phyloP scores from a whole-genome alignment of 2,888 invertebrate genomes.

The Lasioglossum zephyrum region DNA sequence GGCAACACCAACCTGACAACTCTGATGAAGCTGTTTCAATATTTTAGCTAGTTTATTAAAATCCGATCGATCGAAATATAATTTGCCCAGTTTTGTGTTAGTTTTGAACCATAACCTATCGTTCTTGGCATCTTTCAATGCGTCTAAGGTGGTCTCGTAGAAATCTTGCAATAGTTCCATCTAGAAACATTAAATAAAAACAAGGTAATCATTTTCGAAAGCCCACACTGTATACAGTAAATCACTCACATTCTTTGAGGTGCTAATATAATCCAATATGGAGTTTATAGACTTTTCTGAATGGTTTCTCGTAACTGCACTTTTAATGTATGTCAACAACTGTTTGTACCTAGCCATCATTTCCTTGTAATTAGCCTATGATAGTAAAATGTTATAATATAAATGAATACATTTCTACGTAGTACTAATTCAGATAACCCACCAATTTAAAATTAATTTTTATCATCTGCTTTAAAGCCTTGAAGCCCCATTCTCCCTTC shows the following conservation, averaged over 20 bases:
- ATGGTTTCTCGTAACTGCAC: constrained; percentile 99
- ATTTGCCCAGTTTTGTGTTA: constrained; percentile 98
- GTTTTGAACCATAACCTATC: constrained; percentile 99
- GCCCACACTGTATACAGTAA: background rate
- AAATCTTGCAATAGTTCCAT: constrained; percentile 99
- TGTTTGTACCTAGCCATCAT: constrained; percentile 99
- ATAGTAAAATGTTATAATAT: constrained; percentile 64
- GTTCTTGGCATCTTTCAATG: constrained; percentile 98
- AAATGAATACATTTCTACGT: background rate
- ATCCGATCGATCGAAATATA: constrained; percentile 98
- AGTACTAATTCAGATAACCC: constrained; percentile 76
- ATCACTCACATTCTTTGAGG: constrained; percentile 96
- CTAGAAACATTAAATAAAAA: constrained; percentile 84
- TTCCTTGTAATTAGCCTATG: constrained; percentile 94
- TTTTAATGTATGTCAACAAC: constrained; percentile 98
- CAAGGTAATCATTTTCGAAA: background rate
- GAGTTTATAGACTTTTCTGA: constrained; percentile 99
- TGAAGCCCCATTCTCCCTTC: constrained; percentile 99
- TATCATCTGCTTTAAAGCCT: constrained; percentile 99
- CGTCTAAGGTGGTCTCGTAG: constrained; percentile 98
- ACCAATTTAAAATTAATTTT: constrained; percentile 99
- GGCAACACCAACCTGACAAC: constrained; percentile 91
- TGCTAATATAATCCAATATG: constrained; percentile 99
- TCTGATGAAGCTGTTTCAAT: constrained; percentile 97
- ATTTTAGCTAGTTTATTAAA: constrained; percentile 98